Percentiles rank a stretch among this genome's conserved stretches.
phyloP scores from a whole-genome alignment of 2,888 invertebrate species.

The Laspeyria flexula region DNA sequence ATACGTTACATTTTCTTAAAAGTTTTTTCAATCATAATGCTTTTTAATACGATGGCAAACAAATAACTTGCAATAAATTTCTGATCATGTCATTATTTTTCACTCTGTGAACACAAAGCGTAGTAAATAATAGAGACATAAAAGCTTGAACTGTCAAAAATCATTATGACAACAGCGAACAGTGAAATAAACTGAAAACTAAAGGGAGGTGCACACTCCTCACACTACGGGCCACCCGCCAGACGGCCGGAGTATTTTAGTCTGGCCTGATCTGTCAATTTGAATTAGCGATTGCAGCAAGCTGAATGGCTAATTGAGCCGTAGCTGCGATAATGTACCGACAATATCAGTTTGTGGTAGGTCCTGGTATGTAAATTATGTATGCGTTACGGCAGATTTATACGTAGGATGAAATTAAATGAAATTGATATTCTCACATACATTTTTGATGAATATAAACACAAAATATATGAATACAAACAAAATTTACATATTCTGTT shows the following conservation, averaged over 20 bases:
- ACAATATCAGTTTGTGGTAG: slow-evolving; percentile 53
- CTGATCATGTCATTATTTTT: no score
- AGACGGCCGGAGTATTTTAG: slow-evolving; percentile 76
- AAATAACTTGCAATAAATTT: no score
- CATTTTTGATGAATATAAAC: no score
- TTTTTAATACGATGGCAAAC: no score
- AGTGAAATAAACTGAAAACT: slow-evolving; percentile 53
- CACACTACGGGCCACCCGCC: slow-evolving; percentile 51
- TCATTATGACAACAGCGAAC: slow-evolving; percentile 67
- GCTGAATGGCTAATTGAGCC: slow-evolving; percentile 64
- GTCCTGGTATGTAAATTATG: slow-evolving; percentile 42
- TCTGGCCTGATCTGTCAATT: slow-evolving; percentile 84
- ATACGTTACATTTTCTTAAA: no score
- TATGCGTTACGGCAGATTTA: background rate
- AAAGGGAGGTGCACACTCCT: slow-evolving; percentile 50
- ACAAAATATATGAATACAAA: no score
- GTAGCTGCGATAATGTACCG: slow-evolving; percentile 39
- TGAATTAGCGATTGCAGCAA: slow-evolving; percentile 76
- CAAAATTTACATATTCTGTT: no score
- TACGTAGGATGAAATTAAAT: background rate
- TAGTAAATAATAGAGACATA: slow-evolving; percentile 38
- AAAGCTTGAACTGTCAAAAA: slow-evolving; percentile 66
- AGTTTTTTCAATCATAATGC: no score
- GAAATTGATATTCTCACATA: no score
- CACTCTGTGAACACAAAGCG: slow-evolving; percentile 3